Evolutionary conservation across 2,797 vertebrate genomes (phyloP), one percentile per base, ranked within the genome.

Genomic region (Parauchenoglanis ngamensis): DNA sequence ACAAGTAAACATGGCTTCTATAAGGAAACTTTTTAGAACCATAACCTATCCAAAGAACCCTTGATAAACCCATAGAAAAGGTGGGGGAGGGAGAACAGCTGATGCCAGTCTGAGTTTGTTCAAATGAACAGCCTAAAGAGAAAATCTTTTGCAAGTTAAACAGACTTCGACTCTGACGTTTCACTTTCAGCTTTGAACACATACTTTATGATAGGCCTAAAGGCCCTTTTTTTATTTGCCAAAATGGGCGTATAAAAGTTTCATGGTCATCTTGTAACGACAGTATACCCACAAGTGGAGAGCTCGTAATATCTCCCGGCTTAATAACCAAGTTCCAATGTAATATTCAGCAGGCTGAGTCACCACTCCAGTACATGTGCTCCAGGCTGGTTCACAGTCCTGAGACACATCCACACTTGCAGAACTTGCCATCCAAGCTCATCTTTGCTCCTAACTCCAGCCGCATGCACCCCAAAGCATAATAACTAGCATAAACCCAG

Each of bases 261-360:
- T 89, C 87, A 89, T 89, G 17, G 49, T 75, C 13, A 59, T 87
- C 63, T 52, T 83, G 88, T 72, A 77, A 89, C 57, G 77, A 89
- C 82, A 83, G 87, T 82, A 78, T 82, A 75, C 11, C 46, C 73
- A 89, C 84, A 86, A 91, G 89, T 35, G 46, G 85, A 85, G 84
- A 73, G 59, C 76, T 79, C 70, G 77, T 90, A 90, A 88, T 88
- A 90, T 82, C 79, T 81, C 75, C 31, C 44, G 76, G 87, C 81
- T 91, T 89, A 88, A 91, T 91, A 91, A 87, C 86, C 76, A 84
- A 84, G 86, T 88, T 89, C 73, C 75, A 85, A 88, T 90, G 89
- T 91, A 92, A 91, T 90, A 90, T 91, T 92, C 88, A 91, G 85
- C 77, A 91, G 70, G 52, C 84, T 89, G 88, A 90, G 84, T 88